phyloP scores from a whole-genome alignment of 2,888 invertebrate species.

The Xestia rhomboidea region DNA sequence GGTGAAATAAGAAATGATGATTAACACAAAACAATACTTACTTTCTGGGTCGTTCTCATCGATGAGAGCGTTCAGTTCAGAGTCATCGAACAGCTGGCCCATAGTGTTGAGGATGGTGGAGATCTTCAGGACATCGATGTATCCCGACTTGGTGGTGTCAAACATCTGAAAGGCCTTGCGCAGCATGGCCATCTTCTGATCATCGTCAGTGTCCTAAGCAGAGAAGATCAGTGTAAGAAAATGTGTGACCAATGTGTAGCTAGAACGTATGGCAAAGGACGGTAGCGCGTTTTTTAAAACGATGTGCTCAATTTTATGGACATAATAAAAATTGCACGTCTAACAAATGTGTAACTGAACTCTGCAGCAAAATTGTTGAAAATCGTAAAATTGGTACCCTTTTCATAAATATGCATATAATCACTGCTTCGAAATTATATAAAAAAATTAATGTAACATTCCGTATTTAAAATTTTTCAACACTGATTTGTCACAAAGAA shows the following conservation, averaged over 20 bases:
- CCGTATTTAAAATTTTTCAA: neutral
- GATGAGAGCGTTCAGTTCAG: slow-evolving; percentile 96
- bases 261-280: neutral
- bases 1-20: neutral
- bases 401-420: slow-evolving; percentile 10
- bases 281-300: neutral
- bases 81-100: slow-evolving; percentile 98
- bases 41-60: slow-evolving; percentile 97
- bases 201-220: slow-evolving; percentile 91
- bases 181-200: slow-evolving; percentile 96
- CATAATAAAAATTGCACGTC: neutral
- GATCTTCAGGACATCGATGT: slow-evolving; percentile 97
- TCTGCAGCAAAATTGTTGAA: neutral
- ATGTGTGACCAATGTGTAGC: neutral
- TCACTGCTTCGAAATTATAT: slow-evolving; percentile 47
- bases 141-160: slow-evolving; percentile 97
- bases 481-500: slow-evolving; percentile 57
- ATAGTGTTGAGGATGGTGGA: slow-evolving; percentile 98
- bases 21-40: slow-evolving; percentile 68
- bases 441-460: slow-evolving; percentile 9
- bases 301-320: slow-evolving; percentile 10
- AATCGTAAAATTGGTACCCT: slow-evolving; percentile 1
- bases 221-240: slow-evolving; percentile 43
- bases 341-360: neutral
- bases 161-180: slow-evolving; percentile 99